Evolutionary conservation across 2,888 invertebrate species (phyloP).

Genomic region (Lamproptera curius): DNA sequence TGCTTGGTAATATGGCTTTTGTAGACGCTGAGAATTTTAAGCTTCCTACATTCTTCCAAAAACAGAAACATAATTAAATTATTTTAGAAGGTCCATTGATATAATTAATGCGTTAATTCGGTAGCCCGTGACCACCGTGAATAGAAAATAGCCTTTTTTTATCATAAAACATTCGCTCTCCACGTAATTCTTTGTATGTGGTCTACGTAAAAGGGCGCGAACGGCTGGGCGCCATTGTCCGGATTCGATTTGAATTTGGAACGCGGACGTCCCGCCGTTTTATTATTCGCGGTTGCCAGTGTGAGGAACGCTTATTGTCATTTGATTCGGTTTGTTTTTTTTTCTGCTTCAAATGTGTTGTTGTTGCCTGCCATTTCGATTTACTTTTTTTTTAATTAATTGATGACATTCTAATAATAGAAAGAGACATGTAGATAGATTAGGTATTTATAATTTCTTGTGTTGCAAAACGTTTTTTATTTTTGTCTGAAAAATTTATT

Average conservation of each 20-base stretch:
- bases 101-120: conserved; percentile 53
- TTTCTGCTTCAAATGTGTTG: conserved; percentile 1
- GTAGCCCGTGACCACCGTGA: conserved; percentile 53
- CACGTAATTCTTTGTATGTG: conserved; percentile 58
- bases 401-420: no score
- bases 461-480: no score
- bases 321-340: conserved; percentile 51
- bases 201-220: conserved; percentile 53
- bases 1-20: no score
- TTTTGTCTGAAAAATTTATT: no score
- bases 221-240: conserved; percentile 66
- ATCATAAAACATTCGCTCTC: conserved; percentile 36
- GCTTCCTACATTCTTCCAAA: no score
- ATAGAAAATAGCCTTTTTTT: conserved; percentile 49
- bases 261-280: conserved; percentile 61
- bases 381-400: conserved; percentile 12
- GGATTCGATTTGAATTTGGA: conserved; percentile 64
- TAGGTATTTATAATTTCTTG: no score
- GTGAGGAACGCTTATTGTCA: conserved; percentile 58
- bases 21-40: no score
- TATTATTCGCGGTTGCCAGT: conserved; percentile 68
- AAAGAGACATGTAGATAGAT: no score
- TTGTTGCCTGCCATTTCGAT: conserved; percentile 10
- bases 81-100: conserved; percentile 30
- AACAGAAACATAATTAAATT: conserved; percentile 50